Conservation (phyloP, 1,140 invertebrate genomes). For the Potamilus streckersoni region DNA sequence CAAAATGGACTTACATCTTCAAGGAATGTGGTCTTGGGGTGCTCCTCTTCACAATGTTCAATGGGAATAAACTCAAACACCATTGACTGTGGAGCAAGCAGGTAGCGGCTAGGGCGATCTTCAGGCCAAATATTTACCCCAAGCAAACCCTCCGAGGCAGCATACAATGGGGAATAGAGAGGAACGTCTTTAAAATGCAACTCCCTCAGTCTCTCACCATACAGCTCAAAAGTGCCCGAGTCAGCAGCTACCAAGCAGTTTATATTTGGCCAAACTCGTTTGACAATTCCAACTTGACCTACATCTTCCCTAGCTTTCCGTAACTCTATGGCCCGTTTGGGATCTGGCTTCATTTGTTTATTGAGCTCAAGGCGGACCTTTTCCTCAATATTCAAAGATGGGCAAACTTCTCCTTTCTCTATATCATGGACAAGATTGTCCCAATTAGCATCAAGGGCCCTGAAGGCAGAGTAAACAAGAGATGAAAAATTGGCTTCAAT, state of each 20-base stretch:
- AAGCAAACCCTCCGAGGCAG: conserved; percentile 65
- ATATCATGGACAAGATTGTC: conserved; percentile 55
- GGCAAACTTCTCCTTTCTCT: conserved; percentile 50
- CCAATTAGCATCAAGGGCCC: conserved; percentile 50
- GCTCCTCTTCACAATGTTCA: conserved; percentile 44
- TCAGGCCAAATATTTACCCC: conserved; percentile 63
- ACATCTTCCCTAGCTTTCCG: conserved; percentile 45
- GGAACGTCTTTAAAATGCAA: conserved; percentile 55
- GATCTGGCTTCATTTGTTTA: conserved; percentile 51
- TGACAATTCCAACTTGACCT: conserved; percentile 47
- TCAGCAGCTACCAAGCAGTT: conserved; percentile 58
- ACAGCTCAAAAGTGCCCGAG: conserved; percentile 62
- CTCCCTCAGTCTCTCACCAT: conserved; percentile 52
- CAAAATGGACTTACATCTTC: conserved; percentile 51
- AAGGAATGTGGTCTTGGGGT: conserved; percentile 59
- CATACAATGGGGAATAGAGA: conserved; percentile 65
- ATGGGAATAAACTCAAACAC: conserved; percentile 67
- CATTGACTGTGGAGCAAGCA: conserved; percentile 56
- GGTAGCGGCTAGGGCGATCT: conserved; percentile 46
- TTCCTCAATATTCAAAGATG: conserved; percentile 49
- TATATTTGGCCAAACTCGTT: conserved; percentile 61
- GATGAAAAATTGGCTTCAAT: conserved; percentile 67
- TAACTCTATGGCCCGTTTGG: conserved; percentile 56
- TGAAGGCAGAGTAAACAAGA: conserved; percentile 57
- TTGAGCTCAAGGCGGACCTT: conserved; percentile 52